These are phyloP conservation scores for Sesia bembeciformis DNA, from an alignment of 2,888 invertebrate species.

Conservation along the genomic window DNA sequence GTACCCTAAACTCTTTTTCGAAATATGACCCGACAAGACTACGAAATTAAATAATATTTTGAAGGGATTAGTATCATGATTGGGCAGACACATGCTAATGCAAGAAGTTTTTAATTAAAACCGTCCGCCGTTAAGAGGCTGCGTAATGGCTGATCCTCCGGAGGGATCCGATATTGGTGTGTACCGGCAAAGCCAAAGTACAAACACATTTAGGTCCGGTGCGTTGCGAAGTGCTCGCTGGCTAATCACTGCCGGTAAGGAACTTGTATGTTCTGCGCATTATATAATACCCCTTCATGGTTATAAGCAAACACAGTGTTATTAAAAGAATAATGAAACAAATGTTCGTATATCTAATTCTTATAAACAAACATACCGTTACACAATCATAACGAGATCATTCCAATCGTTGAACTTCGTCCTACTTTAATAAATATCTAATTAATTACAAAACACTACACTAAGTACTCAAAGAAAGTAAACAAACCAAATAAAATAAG, in stretches of 20 bases:
- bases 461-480: too few relatives aligned
- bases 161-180: constrained; percentile 66
- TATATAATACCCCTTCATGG: constrained; percentile 49
- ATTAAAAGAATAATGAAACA: background rate
- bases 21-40: background rate
- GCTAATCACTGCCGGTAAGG: constrained; percentile 59
- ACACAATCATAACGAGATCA: too few relatives aligned
- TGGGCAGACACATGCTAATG: constrained; percentile 67
- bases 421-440: too few relatives aligned
- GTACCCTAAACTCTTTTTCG: too few relatives aligned
- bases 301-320: background rate
- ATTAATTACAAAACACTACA: too few relatives aligned
- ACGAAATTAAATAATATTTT: constrained; percentile 64
- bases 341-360: too few relatives aligned
- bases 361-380: too few relatives aligned
- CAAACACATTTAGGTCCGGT: constrained; percentile 73
- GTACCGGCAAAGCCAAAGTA: constrained; percentile 59
- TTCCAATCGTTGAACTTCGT: too few relatives aligned
- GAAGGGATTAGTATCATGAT: constrained; percentile 59
- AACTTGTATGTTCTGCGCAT: constrained; percentile 47
- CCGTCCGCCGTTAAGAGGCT: constrained; percentile 69
- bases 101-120: constrained; percentile 75
- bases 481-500: too few relatives aligned
- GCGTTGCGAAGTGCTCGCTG: constrained; percentile 45
- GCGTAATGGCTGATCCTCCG: constrained; percentile 68